phyloP scores from a whole-genome alignment of 2,797 vertebrate species.

The Cyprinella venusta region DNA sequence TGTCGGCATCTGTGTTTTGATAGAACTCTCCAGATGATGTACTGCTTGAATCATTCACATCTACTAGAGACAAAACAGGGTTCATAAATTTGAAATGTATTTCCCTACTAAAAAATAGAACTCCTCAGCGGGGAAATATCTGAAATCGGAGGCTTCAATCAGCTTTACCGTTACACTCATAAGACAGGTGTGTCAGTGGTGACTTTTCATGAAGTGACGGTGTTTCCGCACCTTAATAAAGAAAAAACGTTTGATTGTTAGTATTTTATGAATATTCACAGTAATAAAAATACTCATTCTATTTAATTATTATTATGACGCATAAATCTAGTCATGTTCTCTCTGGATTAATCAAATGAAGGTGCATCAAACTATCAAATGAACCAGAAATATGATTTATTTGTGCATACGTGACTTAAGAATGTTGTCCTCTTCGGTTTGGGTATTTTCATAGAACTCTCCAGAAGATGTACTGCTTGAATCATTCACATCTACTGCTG shows the following conservation, averaged over 20 bases:
- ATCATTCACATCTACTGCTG: slow-evolving; percentile 33
- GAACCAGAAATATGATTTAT: not conserved
- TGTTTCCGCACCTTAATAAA: not conserved
- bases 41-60: slow-evolving; percentile 50
- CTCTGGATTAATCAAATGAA: not conserved
- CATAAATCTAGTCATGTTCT: not conserved
- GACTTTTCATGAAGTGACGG: slow-evolving; percentile 3
- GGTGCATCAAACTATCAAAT: not conserved
- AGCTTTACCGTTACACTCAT: not conserved
- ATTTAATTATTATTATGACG: not conserved
- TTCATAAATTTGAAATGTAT: not conserved
- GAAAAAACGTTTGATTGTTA: not conserved
- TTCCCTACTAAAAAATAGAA: not conserved
- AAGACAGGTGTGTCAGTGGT: not conserved
- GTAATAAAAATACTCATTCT: not conserved
- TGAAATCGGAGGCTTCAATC: not conserved
- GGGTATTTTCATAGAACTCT: slow-evolving; percentile 52
- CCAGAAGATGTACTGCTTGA: slow-evolving; percentile 59
- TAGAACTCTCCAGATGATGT: slow-evolving; percentile 57
- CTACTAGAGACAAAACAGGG: slow-evolving; percentile 2
- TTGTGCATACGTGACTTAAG: slow-evolving; percentile 37
- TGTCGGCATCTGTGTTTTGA: slow-evolving; percentile 39
- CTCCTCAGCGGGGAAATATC: not conserved
- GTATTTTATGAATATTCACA: not conserved
- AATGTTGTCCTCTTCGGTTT: not conserved